Conservation (phyloP, 1,140 invertebrate genomes). For the Berghia stephanieae region DNA sequence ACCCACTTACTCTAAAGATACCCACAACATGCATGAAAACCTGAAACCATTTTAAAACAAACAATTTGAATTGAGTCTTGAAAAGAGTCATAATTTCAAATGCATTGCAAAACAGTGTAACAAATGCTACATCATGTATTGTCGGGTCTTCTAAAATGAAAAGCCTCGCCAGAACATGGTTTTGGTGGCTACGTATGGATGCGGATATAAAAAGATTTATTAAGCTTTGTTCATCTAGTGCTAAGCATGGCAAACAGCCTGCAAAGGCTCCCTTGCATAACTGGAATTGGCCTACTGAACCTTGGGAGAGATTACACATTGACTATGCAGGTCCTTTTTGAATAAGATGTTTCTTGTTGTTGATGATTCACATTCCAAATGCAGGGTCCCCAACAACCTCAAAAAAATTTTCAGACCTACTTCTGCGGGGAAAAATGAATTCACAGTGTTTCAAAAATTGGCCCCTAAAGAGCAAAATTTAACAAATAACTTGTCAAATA, state of each 20-base stretch:
- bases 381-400: too few relatives aligned
- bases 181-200: constrained; percentile 71
- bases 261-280: constrained; percentile 34
- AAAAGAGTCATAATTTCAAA: constrained; percentile 63
- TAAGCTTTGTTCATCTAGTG: constrained; percentile 66
- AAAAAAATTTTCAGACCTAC: too few relatives aligned
- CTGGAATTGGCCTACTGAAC: constrained; percentile 37
- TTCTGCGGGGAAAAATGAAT: too few relatives aligned
- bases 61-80: constrained; percentile 44
- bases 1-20: too few relatives aligned
- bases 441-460: too few relatives aligned
- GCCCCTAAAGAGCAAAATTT: too few relatives aligned
- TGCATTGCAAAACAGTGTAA: constrained; percentile 56
- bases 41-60: too few relatives aligned
- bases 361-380: constrained; percentile 42
- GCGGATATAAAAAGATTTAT: constrained; percentile 64
- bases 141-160: constrained; percentile 71
- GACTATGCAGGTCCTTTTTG: constrained; percentile 48
- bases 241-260: constrained; percentile 22
- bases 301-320: constrained; percentile 39
- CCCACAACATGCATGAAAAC: too few relatives aligned
- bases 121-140: constrained; percentile 68
- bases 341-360: constrained; percentile 33
- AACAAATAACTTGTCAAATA: too few relatives aligned
- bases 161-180: constrained; percentile 66